Evolutionary conservation across 2,797 vertebrate species (phyloP).

Genomic region (Dallia pectoralis): DNA sequence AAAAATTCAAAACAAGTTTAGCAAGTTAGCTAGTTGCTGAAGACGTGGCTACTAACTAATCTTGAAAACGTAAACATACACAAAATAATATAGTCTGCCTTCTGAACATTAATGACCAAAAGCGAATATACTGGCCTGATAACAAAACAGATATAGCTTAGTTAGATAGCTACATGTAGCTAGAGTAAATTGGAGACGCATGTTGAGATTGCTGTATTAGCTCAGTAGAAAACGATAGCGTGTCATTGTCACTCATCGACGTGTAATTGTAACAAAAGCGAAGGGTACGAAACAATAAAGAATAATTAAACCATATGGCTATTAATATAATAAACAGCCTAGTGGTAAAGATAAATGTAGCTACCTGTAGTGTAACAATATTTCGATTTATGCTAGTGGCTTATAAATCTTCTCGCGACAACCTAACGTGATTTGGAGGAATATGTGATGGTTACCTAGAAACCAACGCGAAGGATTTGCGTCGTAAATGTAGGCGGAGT

Average conservation of each 20-base stretch:
- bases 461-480: slow-evolving; percentile 11
- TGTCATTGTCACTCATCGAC: slow-evolving; percentile 17
- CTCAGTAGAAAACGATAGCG: slow-evolving; percentile 60
- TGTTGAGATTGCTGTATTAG: slow-evolving; percentile 22
- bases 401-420: slow-evolving; percentile 58
- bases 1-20: not conserved
- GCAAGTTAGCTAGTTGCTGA: slow-evolving; percentile 3
- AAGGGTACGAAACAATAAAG: not conserved
- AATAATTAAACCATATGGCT: not conserved
- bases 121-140: not conserved
- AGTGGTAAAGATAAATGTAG: not conserved
- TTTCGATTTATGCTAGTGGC: not conserved
- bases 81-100: not conserved
- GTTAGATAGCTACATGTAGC: not conserved
- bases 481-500: no score
- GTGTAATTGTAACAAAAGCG: not conserved
- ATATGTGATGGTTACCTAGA: slow-evolving; percentile 72
- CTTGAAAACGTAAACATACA: not conserved
- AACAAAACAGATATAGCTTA: not conserved
- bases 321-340: not conserved
- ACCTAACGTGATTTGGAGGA: slow-evolving; percentile 1
- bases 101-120: not conserved
- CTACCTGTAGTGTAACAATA: not conserved
- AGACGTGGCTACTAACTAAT: not conserved
- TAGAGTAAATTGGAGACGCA: not conserved